Conservation (phyloP, 2,888 invertebrate genomes). For the Eupeodes luniger region DNA sequence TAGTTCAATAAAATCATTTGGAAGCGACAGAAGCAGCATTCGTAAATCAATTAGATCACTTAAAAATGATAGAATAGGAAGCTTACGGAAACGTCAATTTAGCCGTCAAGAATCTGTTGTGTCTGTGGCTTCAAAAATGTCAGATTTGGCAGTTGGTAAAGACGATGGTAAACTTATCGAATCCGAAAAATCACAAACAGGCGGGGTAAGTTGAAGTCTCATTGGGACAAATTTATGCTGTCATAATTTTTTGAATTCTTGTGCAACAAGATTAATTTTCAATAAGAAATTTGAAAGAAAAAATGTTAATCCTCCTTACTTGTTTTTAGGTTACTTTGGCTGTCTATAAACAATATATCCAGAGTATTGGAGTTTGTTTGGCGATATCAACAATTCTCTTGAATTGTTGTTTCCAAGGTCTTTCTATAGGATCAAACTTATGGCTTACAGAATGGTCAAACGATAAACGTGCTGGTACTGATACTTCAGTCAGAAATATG, state of each 20-base stretch:
- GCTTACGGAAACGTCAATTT: slow-evolving; percentile 80
- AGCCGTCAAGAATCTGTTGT: slow-evolving; percentile 84
- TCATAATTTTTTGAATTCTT: too few relatives aligned
- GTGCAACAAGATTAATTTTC: too few relatives aligned
- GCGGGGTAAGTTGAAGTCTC: slow-evolving; percentile 87
- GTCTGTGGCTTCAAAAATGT: slow-evolving; percentile 83
- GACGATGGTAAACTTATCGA: slow-evolving; percentile 92
- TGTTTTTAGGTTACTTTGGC: slow-evolving; percentile 90
- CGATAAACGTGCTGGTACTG: slow-evolving; percentile 86
- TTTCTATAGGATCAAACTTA: slow-evolving; percentile 94
- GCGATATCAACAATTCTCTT: slow-evolving; percentile 90
- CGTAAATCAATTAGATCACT: not conserved
- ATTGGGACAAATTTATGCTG: not conserved
- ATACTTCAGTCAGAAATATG: slow-evolving; percentile 88
- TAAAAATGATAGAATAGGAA: slow-evolving; percentile 57
- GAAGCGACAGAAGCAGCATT: slow-evolving; percentile 76
- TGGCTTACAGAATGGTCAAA: slow-evolving; percentile 94
- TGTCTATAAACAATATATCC: slow-evolving; percentile 95
- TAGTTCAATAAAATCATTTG: slow-evolving; percentile 83
- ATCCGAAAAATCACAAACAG: slow-evolving; percentile 95
- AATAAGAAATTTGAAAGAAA: too few relatives aligned
- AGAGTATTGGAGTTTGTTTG: slow-evolving; percentile 91
- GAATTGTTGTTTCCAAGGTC: slow-evolving; percentile 92
- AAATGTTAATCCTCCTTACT: slow-evolving; percentile 3
- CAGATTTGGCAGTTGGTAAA: slow-evolving; percentile 79